These are phyloP conservation scores for Crax fasciolata DNA, from an alignment of 2,797 vertebrate genomes.

Conservation along the genomic window DNA sequence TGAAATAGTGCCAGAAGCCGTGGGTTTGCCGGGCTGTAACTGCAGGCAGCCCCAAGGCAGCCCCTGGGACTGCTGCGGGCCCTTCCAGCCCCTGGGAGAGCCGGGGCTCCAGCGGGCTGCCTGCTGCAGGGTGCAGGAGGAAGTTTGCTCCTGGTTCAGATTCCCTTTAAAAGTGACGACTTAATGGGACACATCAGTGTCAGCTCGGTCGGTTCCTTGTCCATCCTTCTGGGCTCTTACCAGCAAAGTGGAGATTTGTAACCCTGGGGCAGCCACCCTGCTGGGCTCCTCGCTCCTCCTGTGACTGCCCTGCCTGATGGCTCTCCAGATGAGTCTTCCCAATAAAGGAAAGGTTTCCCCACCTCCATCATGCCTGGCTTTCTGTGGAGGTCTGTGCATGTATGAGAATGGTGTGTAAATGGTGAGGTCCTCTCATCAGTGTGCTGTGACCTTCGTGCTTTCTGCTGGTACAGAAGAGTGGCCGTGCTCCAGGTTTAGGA, in stretches of 20 bases:
- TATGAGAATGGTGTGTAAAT: background rate
- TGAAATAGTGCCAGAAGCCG: background rate
- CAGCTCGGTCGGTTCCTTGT: background rate
- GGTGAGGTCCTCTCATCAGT: background rate
- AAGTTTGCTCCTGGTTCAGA: background rate
- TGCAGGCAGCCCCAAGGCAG: background rate
- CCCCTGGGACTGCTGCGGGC: background rate
- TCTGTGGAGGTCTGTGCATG: background rate
- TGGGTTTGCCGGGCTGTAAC: constrained; percentile 15
- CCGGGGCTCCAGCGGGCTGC: background rate
- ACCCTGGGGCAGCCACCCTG: background rate
- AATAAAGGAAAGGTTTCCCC: background rate
- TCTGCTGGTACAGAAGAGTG: background rate
- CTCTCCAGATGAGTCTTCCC: constrained; percentile 34
- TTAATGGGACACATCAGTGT: constrained; percentile 53
- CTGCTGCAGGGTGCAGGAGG: background rate
- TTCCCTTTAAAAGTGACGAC: constrained; percentile 44
- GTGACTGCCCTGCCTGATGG: background rate
- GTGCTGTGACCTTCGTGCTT: fast-evolving
- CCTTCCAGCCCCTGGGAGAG: background rate
- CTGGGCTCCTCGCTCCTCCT: constrained; percentile 1
- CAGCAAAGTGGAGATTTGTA: constrained; percentile 48
- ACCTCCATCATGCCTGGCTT: background rate
- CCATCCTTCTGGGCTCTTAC: background rate
- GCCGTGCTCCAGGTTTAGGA: background rate